These are phyloP conservation scores for Pagrus major DNA, from an alignment of 2,113 vertebrate genomes.

Conservation along the genomic window DNA sequence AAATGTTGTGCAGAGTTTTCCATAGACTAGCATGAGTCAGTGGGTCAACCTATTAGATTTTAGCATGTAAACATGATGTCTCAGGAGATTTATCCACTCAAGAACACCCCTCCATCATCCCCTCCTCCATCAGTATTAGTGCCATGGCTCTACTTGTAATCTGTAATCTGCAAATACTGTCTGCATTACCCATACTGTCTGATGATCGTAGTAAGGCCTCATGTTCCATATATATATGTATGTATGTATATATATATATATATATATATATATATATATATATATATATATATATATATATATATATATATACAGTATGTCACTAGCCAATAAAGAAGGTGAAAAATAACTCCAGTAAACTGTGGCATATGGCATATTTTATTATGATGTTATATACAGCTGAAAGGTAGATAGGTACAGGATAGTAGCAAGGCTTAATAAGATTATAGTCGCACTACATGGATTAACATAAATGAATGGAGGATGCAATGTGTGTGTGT, in stretches of 20 bases:
- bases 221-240: background rate
- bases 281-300: too few species aligned
- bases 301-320: too few species aligned
- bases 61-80: background rate
- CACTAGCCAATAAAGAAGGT: too few species aligned
- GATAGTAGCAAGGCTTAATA: constrained; percentile 31
- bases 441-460: constrained; percentile 18
- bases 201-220: background rate
- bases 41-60: background rate
- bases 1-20: constrained; percentile 5
- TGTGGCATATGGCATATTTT: background rate
- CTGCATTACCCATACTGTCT: background rate
- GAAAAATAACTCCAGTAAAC: background rate
- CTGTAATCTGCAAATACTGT: constrained; percentile 21
- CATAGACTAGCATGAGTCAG: background rate
- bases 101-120: background rate
- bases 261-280: too few species aligned
- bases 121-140: constrained; percentile 9
- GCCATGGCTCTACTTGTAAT: background rate
- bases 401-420: background rate
- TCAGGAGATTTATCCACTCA: constrained; percentile 34
- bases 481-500: background rate
- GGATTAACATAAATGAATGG: constrained; percentile 34
- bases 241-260: too few species aligned
- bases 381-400: background rate